Evolutionary conservation across 2,888 invertebrate species (phyloP).

Genomic region (Frankliniella intonsa): DNA sequence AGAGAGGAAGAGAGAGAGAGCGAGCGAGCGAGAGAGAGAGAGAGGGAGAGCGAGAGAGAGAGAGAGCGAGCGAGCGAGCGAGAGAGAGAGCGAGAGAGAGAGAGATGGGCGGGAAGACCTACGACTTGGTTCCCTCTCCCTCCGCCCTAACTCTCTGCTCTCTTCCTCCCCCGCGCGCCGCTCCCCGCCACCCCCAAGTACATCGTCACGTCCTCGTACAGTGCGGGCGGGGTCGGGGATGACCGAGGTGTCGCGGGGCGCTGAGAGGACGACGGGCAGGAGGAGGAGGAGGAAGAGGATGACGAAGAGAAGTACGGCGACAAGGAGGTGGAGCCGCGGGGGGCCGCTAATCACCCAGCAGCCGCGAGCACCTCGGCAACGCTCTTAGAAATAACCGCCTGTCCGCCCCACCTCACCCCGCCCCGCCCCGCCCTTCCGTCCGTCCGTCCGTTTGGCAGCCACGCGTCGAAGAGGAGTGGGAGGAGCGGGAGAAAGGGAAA

Average conservation of each 20-base stretch:
- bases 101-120: conserved; percentile 36
- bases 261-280: conserved; percentile 35
- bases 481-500: neutral
- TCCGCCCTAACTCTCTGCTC: conserved; percentile 31
- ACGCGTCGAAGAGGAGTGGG: neutral
- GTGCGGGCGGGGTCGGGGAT: conserved; percentile 36
- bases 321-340: conserved; percentile 32
- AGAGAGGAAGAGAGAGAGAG: conserved; percentile 31
- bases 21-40: conserved; percentile 28
- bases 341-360: conserved; percentile 36
- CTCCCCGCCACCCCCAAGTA: conserved; percentile 30
- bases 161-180: conserved; percentile 36
- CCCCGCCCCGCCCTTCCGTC: too few relatives aligned
- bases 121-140: conserved; percentile 33
- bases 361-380: too few relatives aligned
- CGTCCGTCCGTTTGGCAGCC: too few relatives aligned
- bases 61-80: conserved; percentile 32
- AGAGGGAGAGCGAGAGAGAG: conserved; percentile 34
- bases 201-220: conserved; percentile 27
- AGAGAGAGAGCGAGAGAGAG: conserved; percentile 30
- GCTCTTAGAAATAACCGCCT: neutral
- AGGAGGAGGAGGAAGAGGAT: conserved; percentile 30
- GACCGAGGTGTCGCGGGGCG: conserved; percentile 35
- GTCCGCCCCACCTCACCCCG: too few relatives aligned
- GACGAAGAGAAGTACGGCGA: conserved; percentile 32